Evolutionary conservation across 2,888 invertebrate species (phyloP), one percentile per base, ranked within the genome.

Genomic region (Dichetophora obliterata): DNA sequence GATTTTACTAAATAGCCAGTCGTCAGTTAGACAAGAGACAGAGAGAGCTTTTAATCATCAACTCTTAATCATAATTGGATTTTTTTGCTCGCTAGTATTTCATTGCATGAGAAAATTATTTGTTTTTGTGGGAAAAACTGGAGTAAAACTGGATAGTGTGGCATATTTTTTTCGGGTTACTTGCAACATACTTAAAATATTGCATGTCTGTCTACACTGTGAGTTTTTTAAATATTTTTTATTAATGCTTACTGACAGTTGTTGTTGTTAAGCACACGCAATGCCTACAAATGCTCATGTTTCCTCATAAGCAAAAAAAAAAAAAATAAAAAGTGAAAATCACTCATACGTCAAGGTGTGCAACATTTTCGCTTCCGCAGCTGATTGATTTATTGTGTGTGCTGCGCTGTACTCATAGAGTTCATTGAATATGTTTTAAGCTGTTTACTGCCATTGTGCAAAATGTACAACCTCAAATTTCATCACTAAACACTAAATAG

Each of bases 51-150:
- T 57, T 50, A 57, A 71, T 71, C 57, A 54, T 52, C 54, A 37
- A 57, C 71, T 54, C 71, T 31, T 54, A 31, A 71, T 71, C 71
- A 43, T 71, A 71, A 71, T 71, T 71, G 71, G 71, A 37, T 19
- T n/a, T 34, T 63, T 68, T 27, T 24, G 19, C 8, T 9, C 6
- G n/a, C 50, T 50, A n/a, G n/a, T n/a, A 50, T 19, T 50, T 68
- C 52, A 50, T 48, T 43, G 48, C 57, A 4, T 27, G 24, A 31
- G 43, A 66, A 66, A 66, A 66, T 66, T 27, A 14, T 24, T 68
- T 50, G 68, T 16, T 52, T 63, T 24, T 50, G 37, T 68, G 50
- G 27, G 24, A n/a, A 48, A 68, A 68, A 68, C 68, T 50, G 43
- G 66, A 66, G 6, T 43, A 43, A 48, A 34, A n/a, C 8, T 24